Conservation (phyloP, 2,888 invertebrate species). For the Drosophila neutralis region DNA sequence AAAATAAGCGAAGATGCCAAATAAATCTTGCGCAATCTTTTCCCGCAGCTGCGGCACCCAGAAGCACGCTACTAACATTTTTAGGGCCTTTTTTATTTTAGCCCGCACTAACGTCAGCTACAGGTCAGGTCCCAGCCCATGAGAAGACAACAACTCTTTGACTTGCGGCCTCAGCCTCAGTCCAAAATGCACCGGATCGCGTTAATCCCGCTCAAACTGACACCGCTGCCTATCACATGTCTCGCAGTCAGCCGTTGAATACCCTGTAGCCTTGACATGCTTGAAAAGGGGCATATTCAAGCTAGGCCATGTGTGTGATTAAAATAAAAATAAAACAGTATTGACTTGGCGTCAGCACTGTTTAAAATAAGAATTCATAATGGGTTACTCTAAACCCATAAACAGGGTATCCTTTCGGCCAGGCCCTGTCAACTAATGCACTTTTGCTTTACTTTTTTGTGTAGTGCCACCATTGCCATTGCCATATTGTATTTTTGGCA, state of each 20-base stretch:
- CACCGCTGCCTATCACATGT: conserved; percentile 71
- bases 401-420: not conserved
- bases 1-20: conserved; percentile 78
- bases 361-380: not conserved
- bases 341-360: not conserved
- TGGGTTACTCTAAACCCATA: too few relatives aligned
- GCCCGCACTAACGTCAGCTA: conserved; percentile 9
- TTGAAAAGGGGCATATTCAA: not conserved
- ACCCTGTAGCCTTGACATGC: not conserved
- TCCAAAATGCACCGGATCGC: conserved; percentile 27
- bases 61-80: conserved; percentile 54
- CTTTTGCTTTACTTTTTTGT: conserved; percentile 13
- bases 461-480: conserved; percentile 28
- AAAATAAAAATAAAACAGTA: not conserved
- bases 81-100: conserved; percentile 8
- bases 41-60: conserved; percentile 39
- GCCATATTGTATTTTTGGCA: conserved; percentile 63
- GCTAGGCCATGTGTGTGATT: not conserved
- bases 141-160: conserved; percentile 36
- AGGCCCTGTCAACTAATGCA: too few relatives aligned
- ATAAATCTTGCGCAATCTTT: conserved; percentile 83
- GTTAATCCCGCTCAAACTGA: conserved; percentile 63
- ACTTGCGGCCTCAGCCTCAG: conserved; percentile 16
- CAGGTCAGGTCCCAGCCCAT: conserved; percentile 9
- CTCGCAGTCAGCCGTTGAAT: conserved; percentile 44